Base-by-base conservation (phyloP, 2,797 vertebrate species). In the Cyclopterus lumpus region DNA sequence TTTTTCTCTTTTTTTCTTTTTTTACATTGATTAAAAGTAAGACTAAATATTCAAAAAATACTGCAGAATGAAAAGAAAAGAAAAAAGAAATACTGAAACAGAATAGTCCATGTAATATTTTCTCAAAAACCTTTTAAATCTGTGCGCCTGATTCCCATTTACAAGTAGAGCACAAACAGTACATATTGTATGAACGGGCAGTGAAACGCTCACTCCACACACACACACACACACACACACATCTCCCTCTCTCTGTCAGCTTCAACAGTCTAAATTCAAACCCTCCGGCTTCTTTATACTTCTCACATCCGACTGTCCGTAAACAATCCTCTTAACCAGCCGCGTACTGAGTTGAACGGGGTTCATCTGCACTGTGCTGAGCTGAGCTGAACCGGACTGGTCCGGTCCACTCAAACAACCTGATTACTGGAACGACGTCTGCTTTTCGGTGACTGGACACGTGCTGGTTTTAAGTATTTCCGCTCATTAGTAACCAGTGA, bases 171-270 rank as follows among this genome's bases (percentile, higher is more conserved):
- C 84, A 88, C 83, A 89, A 87, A 86, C 87, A 90, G 84, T 83
- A 86, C 77, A 81, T 81, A 77, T 83, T 67, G 73, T 81, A 88
- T 86, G 86, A 88, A 86, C 86, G 88, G 93, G 94, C 93, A 94
- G 94, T 95, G 93, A 93, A 94, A 94, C 89, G 93, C 93, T 94
- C 81, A 64, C 79, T 73, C 68, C 73, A 60, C 81, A 79, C 51
- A 53, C 49, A 53, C 49, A n/a, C 86, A 40, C 74, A 73, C 42
- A 20, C 42, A 44, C 42, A 44, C 42, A 2, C 38, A 18, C 10
- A 18, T 36, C 59, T 11, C 65, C 63, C 70, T 79, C 79, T 75
- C 46, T 67, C 49, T 40, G 65, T 79, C 80, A 48, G 5, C 67
- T 61, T 55, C n/a, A 49, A 62, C 58, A 34, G 57, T 71, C 71